phyloP scores from a whole-genome alignment of 2,113 vertebrate species.

The Pitta sordida region DNA sequence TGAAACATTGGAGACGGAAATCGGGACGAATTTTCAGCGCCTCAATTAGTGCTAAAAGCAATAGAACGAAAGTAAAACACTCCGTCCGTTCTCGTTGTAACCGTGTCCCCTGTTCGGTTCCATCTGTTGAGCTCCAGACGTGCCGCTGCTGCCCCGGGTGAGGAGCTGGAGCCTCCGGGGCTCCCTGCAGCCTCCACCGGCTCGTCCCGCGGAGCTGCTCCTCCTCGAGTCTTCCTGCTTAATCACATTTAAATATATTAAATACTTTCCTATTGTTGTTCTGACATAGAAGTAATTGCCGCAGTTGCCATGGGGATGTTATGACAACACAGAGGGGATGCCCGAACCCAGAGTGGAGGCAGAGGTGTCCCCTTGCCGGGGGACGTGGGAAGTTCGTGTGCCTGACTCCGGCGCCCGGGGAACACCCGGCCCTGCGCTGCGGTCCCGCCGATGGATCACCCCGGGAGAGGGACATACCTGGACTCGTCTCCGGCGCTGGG shows the following conservation, averaged over 20 bases:
- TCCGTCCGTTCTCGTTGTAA: not conserved
- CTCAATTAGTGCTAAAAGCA: not conserved
- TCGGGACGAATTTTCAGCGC: not conserved
- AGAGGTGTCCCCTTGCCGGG: not conserved
- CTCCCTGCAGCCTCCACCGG: not conserved
- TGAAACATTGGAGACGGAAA: not conserved
- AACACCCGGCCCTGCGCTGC: not conserved
- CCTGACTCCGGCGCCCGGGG: not conserved
- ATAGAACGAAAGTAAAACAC: not conserved
- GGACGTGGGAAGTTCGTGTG: not conserved
- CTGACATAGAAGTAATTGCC: not conserved
- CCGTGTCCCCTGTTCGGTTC: not conserved
- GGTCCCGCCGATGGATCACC: rapidly evolving
- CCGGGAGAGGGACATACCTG: not conserved
- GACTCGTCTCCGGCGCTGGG: not conserved
- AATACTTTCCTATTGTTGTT: not conserved
- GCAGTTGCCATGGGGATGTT: slow-evolving; percentile 25
- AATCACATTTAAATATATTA: slow-evolving; percentile 10
- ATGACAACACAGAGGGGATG: not conserved
- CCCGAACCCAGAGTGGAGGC: not conserved
- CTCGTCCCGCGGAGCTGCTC: not conserved
- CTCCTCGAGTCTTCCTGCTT: not conserved
- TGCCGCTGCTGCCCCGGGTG: not conserved
- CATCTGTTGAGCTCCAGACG: not conserved
- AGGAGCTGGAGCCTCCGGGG: not conserved